Base-by-base conservation (phyloP, 2,797 vertebrate species). In the Urosaurus nigricauda region DNA sequence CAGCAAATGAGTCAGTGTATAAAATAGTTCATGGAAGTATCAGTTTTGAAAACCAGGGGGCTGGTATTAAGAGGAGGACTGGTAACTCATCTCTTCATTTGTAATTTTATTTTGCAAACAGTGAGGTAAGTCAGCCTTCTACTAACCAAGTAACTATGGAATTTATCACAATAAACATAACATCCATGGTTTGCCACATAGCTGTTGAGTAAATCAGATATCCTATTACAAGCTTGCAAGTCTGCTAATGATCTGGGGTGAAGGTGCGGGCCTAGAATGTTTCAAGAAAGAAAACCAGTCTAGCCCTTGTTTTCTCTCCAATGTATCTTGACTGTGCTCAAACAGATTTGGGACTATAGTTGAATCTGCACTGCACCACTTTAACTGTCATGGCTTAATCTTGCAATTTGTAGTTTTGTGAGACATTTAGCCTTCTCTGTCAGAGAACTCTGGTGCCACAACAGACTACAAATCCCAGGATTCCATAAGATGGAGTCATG, bases 31-130 rank as follows among this genome's bases (percentile, higher is more conserved):
- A 32, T 79, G 21, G 35, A 68, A 14, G 13, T 29, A 79, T 63
- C 14, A 47, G 26, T n/a, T 37, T 53, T 78, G 19, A 4, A 68
- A 92, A 88, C 86, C 90, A 89, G 79, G 14, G 26, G 89, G 94
- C 84, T 93, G 91, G 86, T 88, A 83, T 43, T 85, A 53, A n/a
- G 19, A 93, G 87, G 71, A 4, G 24, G 91, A 11, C 29, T 32
- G 21, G 65, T 68, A 32, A 68, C 65, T 11, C 65, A 32, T 68
- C 92, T 91, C 94, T 93, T 96, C 93, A 93, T 95, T 94, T 91
- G 93, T 92, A 93, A 93, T 93, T 92, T 92, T 95, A 81, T 94
- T 95, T 95, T 95, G 89, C 95, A 94, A 93, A 93, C 89, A 93
- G 87, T 93, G 93, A 96, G 93, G 94, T 91, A 85, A 70, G 83